phyloP scores from a whole-genome alignment of 2,888 invertebrate species.

The Philereme transversata region DNA sequence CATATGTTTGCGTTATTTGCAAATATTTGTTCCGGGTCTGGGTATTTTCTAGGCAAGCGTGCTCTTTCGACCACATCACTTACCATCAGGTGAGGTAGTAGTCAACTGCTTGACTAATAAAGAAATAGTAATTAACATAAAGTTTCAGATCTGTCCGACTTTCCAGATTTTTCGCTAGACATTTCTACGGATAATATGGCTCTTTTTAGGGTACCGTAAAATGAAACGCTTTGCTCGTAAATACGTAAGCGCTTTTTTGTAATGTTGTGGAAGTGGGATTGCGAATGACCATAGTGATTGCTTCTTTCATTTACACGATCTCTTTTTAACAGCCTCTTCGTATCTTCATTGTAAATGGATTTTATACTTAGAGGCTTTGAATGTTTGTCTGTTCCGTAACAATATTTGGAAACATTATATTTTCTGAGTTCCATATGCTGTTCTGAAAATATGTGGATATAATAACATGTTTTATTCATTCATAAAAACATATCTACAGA shows the following conservation, averaged over 20 bases:
- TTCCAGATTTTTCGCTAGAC: neutral
- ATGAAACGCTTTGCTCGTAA: conserved; percentile 33
- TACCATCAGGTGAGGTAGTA: no score
- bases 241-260: conserved; percentile 33
- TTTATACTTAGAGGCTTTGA: conserved; percentile 9
- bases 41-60: neutral
- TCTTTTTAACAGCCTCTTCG: conserved; percentile 27
- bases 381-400: conserved; percentile 4
- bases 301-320: conserved; percentile 26
- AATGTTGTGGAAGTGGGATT: conserved; percentile 29
- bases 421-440: no score
- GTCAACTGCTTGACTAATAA: no score
- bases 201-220: conserved; percentile 40
- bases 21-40: no score
- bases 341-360: conserved; percentile 16
- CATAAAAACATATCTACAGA: no score
- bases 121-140: neutral
- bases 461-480: no score
- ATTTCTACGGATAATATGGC: conserved; percentile 30
- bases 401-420: neutral
- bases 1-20: no score
- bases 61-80: no score
- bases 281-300: conserved; percentile 33
- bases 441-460: no score
- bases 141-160: neutral